A percentile compares a stretch with the other conserved stretches of the same genome.
These are phyloP conservation scores for Lepisosteus oculatus DNA, from an alignment of 2,113 vertebrate species.

Conservation along the genomic window DNA sequence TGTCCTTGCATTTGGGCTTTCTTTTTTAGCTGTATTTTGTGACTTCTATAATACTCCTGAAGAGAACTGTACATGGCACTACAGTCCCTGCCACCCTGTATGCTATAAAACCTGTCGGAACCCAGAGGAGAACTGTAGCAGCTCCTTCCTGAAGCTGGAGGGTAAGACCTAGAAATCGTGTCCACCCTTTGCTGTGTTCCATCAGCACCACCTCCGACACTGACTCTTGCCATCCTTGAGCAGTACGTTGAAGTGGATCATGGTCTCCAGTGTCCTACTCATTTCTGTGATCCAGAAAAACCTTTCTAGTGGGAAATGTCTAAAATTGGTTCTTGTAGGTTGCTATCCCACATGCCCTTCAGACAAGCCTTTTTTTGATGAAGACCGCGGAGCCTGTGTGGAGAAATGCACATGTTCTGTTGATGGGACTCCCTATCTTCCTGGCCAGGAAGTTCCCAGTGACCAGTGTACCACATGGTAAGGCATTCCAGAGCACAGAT, in stretches of 20 bases:
- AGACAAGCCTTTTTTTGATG: conserved; percentile 77
- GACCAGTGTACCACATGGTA: too few species aligned
- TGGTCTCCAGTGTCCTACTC: too few species aligned
- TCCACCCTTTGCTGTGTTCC: too few species aligned
- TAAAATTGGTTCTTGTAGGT: conserved; percentile 54
- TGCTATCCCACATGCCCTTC: conserved; percentile 85
- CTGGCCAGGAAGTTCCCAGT: too few species aligned
- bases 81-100: conserved; percentile 76
- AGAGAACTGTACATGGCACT: conserved; percentile 82
- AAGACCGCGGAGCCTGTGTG: conserved; percentile 71
- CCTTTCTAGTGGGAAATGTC: not conserved
- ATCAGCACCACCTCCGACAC: too few species aligned
- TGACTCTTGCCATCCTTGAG: too few species aligned
- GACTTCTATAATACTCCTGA: conserved; percentile 80
- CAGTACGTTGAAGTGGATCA: too few species aligned
- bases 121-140: conserved; percentile 60
- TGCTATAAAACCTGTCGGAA: conserved; percentile 75
- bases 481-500: too few species aligned
- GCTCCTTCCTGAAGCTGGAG: conserved; percentile 76
- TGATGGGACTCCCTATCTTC: too few species aligned
- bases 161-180: conserved; percentile 56
- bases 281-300: too few species aligned
- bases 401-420: conserved; percentile 45
- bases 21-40: conserved; percentile 79
- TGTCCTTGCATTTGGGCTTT: conserved; percentile 16